A percentile compares a stretch with the other conserved stretches of the same genome.
phyloP scores from a whole-genome alignment of 2,113 vertebrate species.

The Menura novaehollandiae region DNA sequence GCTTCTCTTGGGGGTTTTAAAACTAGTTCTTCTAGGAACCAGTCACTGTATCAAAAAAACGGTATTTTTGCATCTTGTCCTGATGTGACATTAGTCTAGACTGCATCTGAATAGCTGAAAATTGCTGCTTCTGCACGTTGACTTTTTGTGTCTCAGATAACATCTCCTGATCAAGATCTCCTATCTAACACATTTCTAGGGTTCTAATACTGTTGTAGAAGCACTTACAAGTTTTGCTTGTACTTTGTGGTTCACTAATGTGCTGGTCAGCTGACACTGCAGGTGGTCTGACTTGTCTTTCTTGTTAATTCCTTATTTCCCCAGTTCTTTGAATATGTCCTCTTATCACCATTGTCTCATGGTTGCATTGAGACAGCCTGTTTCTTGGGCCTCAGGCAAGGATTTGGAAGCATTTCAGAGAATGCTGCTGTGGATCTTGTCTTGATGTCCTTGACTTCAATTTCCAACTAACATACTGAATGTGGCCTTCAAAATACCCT shows the following conservation, averaged over 20 bases:
- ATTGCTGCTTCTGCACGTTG: not conserved
- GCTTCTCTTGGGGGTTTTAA: not conserved
- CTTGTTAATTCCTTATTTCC: not conserved
- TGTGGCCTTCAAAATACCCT: not conserved
- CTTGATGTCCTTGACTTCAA: not conserved
- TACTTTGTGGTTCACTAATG: not conserved
- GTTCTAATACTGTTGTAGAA: not conserved
- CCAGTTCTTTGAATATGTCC: not conserved
- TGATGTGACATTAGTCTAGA: not conserved
- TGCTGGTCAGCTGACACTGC: not conserved
- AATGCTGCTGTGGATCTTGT: not conserved
- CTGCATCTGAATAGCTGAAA: not conserved
- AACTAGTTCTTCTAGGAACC: not conserved
- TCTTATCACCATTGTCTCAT: not conserved
- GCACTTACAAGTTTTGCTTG: not conserved
- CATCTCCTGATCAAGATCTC: not conserved
- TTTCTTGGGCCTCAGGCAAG: not conserved
- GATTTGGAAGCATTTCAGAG: not conserved
- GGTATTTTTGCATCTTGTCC: not conserved
- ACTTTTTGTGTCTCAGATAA: not conserved
- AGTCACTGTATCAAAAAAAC: not conserved
- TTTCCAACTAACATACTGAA: not conserved
- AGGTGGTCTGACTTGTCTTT: not conserved
- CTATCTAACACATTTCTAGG: not conserved
- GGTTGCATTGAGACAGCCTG: not conserved